These are phyloP conservation scores for Gadus chalcogrammus DNA, from an alignment of 2,113 vertebrate species.

Conservation along the genomic window DNA sequence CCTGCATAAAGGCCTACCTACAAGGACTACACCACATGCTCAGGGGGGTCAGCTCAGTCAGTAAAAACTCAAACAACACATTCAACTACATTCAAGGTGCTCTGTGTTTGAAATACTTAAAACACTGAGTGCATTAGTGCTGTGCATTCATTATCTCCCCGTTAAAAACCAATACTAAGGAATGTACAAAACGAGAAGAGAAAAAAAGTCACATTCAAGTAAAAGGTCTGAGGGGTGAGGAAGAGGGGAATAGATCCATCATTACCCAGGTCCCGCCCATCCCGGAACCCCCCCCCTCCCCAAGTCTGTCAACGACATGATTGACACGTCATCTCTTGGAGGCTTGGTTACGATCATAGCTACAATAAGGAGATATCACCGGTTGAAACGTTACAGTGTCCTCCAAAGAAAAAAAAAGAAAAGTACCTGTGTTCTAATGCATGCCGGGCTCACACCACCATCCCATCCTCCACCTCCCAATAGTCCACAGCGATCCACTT, in stretches of 20 bases:
- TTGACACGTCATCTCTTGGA: neutral
- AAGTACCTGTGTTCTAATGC: no score
- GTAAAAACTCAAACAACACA: neutral
- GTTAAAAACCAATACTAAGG: conserved; percentile 2
- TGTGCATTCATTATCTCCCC: conserved; percentile 11
- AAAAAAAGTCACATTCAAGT: conserved; percentile 10
- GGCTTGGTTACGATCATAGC: no score
- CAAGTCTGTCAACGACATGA: conserved; percentile 17
- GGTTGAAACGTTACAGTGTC: no score
- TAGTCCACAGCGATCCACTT: no score
- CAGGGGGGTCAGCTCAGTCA: neutral
- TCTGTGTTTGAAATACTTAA: conserved; percentile 10
- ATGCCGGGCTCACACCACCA: no score
- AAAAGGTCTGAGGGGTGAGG: neutral
- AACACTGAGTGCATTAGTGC: conserved; percentile 13
- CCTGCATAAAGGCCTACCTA: neutral
- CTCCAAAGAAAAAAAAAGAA: no score
- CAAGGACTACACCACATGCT: neutral
- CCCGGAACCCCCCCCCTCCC: conserved; percentile 9
- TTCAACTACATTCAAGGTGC: conserved; percentile 33
- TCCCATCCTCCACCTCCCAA: no score
- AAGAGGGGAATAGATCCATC: neutral
- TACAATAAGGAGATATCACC: no score
- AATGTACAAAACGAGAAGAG: conserved; percentile 1
- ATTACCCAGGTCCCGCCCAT: neutral